Base-by-base conservation (phyloP, 2,113 vertebrate species). In the Nannospalax galili region DNA sequence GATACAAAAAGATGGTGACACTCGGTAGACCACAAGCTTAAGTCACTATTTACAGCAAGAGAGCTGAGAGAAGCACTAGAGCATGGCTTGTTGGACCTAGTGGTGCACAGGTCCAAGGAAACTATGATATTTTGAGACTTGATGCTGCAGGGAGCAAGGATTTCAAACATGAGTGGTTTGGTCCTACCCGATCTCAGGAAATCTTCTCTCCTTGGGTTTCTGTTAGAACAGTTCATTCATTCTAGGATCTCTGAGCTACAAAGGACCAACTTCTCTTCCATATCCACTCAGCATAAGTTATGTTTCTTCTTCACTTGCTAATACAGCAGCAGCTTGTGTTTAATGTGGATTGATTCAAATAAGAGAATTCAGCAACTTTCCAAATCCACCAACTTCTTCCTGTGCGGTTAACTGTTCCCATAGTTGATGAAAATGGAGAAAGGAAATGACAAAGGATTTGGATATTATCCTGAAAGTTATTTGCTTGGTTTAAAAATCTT, bases 361-460 rank as follows among this genome's bases (percentile, higher is more conserved):
- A 90, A 69, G 91, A 92, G 94, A 98, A 97, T 92, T 97, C 28
- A 97, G 94, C 84, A 93, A 72, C 81, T 97, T 98, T 98, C 98
- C 97, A 98, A 96, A 97, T 95, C 97, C 97, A 95, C 91, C 91
- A 97, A 96, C 96, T 75, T 97, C 97, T 98, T 98, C 98, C 98
- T 97, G 96, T 97, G 97, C 93, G 93, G 95, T 95, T 98, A 98
- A 98, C 73, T 81, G 19, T 97, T 98, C 87, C 97, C 98, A 97
- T 74, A 95, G 96, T 98, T 97, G 70, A 95, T 94, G 96, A 97
- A 93, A 97, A 97, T 9, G n/a, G 94, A 94, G 72, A 96, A 86
- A 97, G 93, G 90, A 98, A 98, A 97, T 93, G 92, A 93, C 37
- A 92, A 97, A 96, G 85, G 86, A 62, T 28, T 97, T 96, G 95